Conservation (phyloP, 2,797 vertebrate species). For the Hypotaenidia okinawae region DNA sequence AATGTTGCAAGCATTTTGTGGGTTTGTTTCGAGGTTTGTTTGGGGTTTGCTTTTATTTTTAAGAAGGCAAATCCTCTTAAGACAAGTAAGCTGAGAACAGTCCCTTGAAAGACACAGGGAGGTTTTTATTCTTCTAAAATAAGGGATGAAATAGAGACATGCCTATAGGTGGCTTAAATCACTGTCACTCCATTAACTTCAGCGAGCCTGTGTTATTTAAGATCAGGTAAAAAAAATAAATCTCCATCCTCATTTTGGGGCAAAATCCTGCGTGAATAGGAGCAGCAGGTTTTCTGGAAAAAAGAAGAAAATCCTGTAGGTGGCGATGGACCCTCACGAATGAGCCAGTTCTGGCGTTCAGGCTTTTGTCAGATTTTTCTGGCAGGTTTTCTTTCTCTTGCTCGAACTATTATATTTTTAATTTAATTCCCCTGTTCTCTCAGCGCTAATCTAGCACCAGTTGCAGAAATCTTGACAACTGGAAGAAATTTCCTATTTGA, state of each 20-base stretch:
- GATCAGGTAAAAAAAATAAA: neutral
- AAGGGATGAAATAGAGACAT: neutral
- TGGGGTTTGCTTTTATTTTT: neutral
- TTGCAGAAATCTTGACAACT: conserved; percentile 69
- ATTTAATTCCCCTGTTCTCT: conserved; percentile 66
- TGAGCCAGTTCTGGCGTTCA: conserved; percentile 25
- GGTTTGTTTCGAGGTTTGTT: neutral
- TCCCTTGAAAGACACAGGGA: neutral
- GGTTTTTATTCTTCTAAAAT: neutral
- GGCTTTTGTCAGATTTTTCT: conserved; percentile 65
- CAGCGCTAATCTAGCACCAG: conserved; percentile 43
- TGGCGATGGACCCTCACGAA: conserved; percentile 80
- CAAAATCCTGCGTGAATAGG: neutral
- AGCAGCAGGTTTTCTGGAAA: neutral
- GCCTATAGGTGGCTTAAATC: neutral
- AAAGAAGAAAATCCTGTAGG: conserved; percentile 74
- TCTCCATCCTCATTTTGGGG: neutral
- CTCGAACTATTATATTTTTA: conserved; percentile 74
- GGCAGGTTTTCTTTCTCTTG: conserved; percentile 56
- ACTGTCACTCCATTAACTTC: neutral
- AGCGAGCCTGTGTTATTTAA: neutral
- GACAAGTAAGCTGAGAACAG: neutral
- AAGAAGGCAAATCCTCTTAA: neutral
- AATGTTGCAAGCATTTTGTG: neutral
- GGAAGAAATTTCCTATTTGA: conserved; percentile 58